Base-by-base conservation (phyloP, 2,113 vertebrate genomes). In the Cryptomyrus ogoouensis region DNA sequence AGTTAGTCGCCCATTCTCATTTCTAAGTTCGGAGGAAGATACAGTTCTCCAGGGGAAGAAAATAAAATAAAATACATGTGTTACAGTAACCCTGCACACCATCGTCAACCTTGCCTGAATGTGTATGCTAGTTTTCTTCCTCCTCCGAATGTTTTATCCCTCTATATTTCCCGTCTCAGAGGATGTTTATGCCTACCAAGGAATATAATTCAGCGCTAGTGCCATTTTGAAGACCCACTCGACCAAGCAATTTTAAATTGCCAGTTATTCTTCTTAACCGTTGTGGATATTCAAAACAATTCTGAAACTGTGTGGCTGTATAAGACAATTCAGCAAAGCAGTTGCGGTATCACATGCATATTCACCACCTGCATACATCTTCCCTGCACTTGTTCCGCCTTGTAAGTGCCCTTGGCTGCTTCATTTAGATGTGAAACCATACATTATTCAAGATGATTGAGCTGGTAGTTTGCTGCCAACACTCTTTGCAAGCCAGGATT, bases 371-470 rank as follows among this genome's bases (percentile, higher is more conserved):
- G 50, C 46, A 62, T 56, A 39, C 77, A 21, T 49, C 83, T 46
- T 50, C 13, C 27, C 89, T 87, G 46, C 3, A 35, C 56, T 74
- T 50, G 13, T 66, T 46, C 15, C 31, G 8, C 62, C 87, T 74
- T 77, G 35, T 62, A 86, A 85, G 47, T 70, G 44, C 58, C 89
- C 89, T 87, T 86, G 83, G 39, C 27, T 39, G 53, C 53, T 58
- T 44, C 46, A 19, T 70, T 86, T 31, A 21, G 15, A 86, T 74
- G 83, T 50, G 42, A 90, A 35, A 19, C 56, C 42, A 50, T 62
- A 27, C 42, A 87, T 86, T 49, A 70, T 50, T 70, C 83, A 35
- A 52, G 39, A 87, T 39, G 89, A 87, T 42, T 70, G 83, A 87
- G 50, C 89, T 66, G 70, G 13, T n/a, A 50, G 19, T 77, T 83